These are phyloP conservation scores for Tachystola acroxantha DNA, from an alignment of 2,888 invertebrate genomes.

Conservation along the genomic window DNA sequence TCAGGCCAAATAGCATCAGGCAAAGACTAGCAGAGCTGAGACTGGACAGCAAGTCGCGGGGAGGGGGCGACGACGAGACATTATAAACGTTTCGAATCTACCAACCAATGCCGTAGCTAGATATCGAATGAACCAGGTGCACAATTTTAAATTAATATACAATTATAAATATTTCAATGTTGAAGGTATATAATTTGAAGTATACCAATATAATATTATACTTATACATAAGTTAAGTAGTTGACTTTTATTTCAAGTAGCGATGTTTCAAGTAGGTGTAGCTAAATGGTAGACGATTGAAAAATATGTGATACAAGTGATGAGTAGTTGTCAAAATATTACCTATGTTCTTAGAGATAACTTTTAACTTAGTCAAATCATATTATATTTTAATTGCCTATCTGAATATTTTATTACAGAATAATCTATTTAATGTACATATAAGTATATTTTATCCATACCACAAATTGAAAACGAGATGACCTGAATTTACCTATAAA, in stretches of 20 bases:
- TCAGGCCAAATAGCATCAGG: slow-evolving; percentile 63
- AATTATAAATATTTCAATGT: slow-evolving; percentile 21
- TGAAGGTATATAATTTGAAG: slow-evolving; percentile 20
- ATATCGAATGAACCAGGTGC: slow-evolving; percentile 35
- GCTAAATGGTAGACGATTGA: slow-evolving; percentile 20
- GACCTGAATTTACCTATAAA: too few species aligned
- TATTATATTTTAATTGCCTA: background rate
- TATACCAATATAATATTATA: slow-evolving; percentile 13
- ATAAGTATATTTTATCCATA: slow-evolving; percentile 1
- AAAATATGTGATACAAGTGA: slow-evolving; percentile 29
- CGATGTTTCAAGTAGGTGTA: slow-evolving; percentile 21
- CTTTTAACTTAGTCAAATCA: background rate
- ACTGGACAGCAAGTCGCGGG: slow-evolving; percentile 63
- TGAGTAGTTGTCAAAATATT: background rate
- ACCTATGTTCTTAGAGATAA: background rate
- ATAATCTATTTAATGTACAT: background rate
- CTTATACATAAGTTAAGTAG: too few species aligned
- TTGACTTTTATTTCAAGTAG: slow-evolving; percentile 15
- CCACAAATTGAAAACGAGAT: background rate
- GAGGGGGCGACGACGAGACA: slow-evolving; percentile 60
- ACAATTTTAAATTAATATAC: slow-evolving; percentile 35
- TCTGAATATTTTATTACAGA: background rate
- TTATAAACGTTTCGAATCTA: slow-evolving; percentile 26
- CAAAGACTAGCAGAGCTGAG: slow-evolving; percentile 63
- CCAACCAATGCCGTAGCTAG: slow-evolving; percentile 20